A percentile compares a stretch with the other conserved stretches of the same genome.
Conservation (phyloP, 2,888 invertebrate genomes). For the Pyrocoelia pectoralis region DNA sequence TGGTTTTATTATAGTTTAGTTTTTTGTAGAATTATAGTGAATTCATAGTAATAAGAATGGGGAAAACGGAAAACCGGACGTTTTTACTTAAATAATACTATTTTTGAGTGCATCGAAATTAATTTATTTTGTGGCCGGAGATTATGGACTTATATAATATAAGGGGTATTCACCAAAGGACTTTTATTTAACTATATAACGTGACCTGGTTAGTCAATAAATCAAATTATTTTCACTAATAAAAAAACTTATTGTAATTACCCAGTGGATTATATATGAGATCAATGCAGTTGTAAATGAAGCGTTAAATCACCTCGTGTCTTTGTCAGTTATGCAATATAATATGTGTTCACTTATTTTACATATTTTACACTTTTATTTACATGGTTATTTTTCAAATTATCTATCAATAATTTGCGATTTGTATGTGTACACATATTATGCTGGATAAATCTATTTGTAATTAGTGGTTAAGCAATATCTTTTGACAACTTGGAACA, state of each 20-base stretch:
- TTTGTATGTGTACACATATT: not conserved
- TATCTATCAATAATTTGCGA: no score
- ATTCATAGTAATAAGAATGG: not conserved
- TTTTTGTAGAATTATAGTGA: slow-evolving; percentile 23
- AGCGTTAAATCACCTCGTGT: slow-evolving; percentile 6
- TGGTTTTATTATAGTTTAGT: slow-evolving; percentile 28
- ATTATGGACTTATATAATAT: not conserved
- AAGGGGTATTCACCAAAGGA: slow-evolving; percentile 1
- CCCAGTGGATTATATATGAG: not conserved
- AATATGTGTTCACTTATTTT: not conserved
- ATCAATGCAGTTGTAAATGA: not conserved
- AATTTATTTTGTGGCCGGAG: slow-evolving; percentile 1
- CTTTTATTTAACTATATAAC: slow-evolving; percentile 3
- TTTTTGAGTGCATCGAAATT: slow-evolving; percentile 11
- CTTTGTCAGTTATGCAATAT: not conserved
- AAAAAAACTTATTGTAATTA: not conserved
- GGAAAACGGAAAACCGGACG: slow-evolving; percentile 2
- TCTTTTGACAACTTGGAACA: no score
- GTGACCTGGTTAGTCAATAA: slow-evolving; percentile 14
- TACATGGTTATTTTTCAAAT: no score
- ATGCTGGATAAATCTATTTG: not conserved
- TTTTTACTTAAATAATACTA: slow-evolving; percentile 9
- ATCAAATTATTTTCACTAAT: slow-evolving; percentile 1
- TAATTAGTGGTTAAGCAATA: no score
- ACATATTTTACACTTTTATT: no score